phyloP scores from a whole-genome alignment of 2,888 invertebrate genomes.

The Drosophila neotestacea region DNA sequence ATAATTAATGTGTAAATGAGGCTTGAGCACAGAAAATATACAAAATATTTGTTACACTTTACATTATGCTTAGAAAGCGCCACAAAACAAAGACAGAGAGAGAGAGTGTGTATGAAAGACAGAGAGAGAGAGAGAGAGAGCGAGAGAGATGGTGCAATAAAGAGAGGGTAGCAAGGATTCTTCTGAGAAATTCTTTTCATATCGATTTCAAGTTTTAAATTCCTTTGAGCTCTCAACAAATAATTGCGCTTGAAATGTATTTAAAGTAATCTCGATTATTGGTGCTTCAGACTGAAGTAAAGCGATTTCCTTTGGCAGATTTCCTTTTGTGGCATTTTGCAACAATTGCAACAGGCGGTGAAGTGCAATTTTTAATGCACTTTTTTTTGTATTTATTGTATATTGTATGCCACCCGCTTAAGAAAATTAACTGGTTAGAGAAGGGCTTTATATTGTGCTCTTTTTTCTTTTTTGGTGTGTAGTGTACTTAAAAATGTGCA shows the following conservation, averaged over 20 bases:
- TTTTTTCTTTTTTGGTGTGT: constrained; percentile 24
- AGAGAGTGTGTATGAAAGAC: background rate
- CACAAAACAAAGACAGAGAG: background rate
- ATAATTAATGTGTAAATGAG: constrained; percentile 77
- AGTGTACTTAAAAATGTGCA: constrained; percentile 38
- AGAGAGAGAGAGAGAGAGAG: background rate
- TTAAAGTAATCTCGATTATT: constrained; percentile 37
- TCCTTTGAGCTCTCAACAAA: constrained; percentile 15
- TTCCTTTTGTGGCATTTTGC: constrained; percentile 14
- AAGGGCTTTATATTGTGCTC: constrained; percentile 13
- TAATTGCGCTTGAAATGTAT: constrained; percentile 30
- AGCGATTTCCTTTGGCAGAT: constrained; percentile 33
- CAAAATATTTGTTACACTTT: constrained; percentile 60
- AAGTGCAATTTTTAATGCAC: constrained; percentile 52
- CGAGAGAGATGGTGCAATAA: background rate
- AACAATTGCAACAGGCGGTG: constrained; percentile 66
- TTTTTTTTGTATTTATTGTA: constrained; percentile 18
- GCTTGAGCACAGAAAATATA: constrained; percentile 61
- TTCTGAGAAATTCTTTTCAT: background rate
- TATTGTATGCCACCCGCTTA: constrained; percentile 7
- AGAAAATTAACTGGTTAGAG: constrained; percentile 19
- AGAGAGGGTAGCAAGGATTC: constrained; percentile 4
- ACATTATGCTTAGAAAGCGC: constrained; percentile 13
- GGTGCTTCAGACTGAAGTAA: constrained; percentile 31
- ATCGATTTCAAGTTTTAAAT: constrained; percentile 17